Conservation (phyloP, 2,888 invertebrate species). For the Lasius platythorax region DNA sequence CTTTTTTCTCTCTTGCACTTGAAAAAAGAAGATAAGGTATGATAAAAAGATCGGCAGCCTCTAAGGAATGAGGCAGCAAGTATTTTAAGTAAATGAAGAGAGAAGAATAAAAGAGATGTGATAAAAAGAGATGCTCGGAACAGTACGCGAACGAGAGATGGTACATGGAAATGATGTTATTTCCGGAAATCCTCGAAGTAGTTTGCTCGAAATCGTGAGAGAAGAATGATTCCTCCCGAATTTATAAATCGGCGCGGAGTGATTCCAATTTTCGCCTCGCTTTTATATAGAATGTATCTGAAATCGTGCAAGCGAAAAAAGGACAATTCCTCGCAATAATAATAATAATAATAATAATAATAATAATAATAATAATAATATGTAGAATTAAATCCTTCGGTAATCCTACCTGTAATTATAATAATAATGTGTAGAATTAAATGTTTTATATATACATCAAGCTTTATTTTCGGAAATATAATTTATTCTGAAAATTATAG, state of each 20-base stretch:
- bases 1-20: not conserved
- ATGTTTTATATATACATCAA: not conserved
- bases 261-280: constrained; percentile 16
- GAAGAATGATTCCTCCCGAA: constrained; percentile 25
- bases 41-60: constrained; percentile 15
- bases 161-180: constrained; percentile 54
- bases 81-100: constrained; percentile 37
- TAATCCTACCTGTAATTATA: not conserved
- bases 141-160: constrained; percentile 45
- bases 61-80: constrained; percentile 29
- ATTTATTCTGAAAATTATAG: not conserved
- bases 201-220: constrained; percentile 28
- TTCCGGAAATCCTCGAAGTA: constrained; percentile 66
- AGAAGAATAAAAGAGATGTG: constrained; percentile 8
- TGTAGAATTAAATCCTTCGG: too few species aligned
- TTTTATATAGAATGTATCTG: not conserved
- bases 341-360: too few species aligned
- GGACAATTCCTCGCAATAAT: not conserved
- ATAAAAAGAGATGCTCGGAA: constrained; percentile 11
- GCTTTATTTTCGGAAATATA: not conserved
- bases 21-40: not conserved
- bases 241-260: not conserved
- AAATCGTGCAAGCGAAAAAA: not conserved
- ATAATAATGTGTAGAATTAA: not conserved
- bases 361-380: too few species aligned